Percentiles rank a stretch among this genome's conserved stretches.
Evolutionary conservation across 2,888 invertebrate genomes (phyloP).

Genomic region (Hypsopygia costalis): DNA sequence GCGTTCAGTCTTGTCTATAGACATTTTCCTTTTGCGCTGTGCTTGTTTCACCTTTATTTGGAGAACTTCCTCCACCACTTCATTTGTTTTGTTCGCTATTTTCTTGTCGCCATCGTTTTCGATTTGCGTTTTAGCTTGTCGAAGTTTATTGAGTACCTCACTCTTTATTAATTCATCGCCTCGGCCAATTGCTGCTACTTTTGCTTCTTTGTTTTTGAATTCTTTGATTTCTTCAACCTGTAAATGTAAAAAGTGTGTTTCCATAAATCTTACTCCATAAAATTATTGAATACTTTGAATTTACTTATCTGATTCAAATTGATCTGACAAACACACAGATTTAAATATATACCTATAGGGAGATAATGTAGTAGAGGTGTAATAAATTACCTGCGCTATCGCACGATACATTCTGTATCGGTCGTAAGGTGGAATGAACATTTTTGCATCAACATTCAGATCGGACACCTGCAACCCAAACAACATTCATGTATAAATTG

Average conservation of each 20-base stretch:
- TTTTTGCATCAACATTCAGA: constrained; percentile 51
- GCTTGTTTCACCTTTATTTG: constrained; percentile 22
- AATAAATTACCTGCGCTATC: constrained; percentile 56
- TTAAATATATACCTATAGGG: too few species aligned
- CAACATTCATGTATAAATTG: neutral
- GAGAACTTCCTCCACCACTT: constrained; percentile 12
- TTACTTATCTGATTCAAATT: too few species aligned
- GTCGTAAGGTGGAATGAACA: constrained; percentile 63
- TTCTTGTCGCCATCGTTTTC: constrained; percentile 27
- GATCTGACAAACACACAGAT: too few species aligned
- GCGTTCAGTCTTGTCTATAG: constrained; percentile 25
- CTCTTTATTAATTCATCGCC: constrained; percentile 50
- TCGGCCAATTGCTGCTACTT: constrained; percentile 47
- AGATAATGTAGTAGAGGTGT: too few species aligned
- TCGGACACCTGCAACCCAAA: constrained; percentile 41
- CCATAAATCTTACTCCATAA: too few species aligned
- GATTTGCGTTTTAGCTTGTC: constrained; percentile 35
- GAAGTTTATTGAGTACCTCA: constrained; percentile 48
- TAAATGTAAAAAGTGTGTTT: constrained; percentile 18
- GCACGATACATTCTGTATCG: constrained; percentile 55
- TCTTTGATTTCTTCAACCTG: constrained; percentile 56
- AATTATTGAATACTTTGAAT: too few species aligned
- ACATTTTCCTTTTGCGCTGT: constrained; percentile 43
- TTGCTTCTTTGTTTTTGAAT: constrained; percentile 54
- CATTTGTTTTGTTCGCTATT: constrained; percentile 3